These are phyloP conservation scores for Ptychoptera albimana DNA, from an alignment of 2,888 invertebrate species.

Conservation along the genomic window DNA sequence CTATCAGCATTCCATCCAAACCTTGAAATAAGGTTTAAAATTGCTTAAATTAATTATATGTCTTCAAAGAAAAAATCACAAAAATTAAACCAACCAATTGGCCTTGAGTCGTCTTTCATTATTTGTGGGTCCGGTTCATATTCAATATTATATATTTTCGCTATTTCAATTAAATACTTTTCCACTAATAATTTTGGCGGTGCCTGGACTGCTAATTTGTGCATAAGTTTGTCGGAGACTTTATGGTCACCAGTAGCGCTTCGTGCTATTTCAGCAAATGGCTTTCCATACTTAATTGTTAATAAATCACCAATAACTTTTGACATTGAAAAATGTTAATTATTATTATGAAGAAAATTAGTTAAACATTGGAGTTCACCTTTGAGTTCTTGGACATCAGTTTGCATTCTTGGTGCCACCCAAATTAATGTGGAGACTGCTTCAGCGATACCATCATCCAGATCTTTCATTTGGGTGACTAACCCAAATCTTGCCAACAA, in stretches of 20 bases:
- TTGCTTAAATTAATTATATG: neutral
- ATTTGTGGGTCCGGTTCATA: conserved; percentile 92
- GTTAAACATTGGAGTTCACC: neutral
- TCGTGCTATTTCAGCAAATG: conserved; percentile 78
- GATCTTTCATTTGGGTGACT: conserved; percentile 88
- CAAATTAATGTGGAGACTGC: conserved; percentile 93
- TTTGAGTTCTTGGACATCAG: conserved; percentile 63
- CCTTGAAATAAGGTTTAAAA: conserved; percentile 20
- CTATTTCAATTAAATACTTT: conserved; percentile 85
- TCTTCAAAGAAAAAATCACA: neutral
- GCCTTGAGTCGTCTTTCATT: conserved; percentile 51
- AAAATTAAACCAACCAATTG: conserved; percentile 22
- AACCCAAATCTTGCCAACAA: conserved; percentile 91
- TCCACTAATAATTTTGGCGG: conserved; percentile 93
- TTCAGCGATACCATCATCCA: conserved; percentile 92
- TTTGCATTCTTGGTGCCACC: conserved; percentile 86
- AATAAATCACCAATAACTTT: conserved; percentile 76
- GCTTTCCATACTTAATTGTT: conserved; percentile 82
- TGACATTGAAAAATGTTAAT: neutral
- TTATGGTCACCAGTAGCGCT: conserved; percentile 78
- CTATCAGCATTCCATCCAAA: conserved; percentile 51
- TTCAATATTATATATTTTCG: conserved; percentile 84
- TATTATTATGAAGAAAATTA: neutral
- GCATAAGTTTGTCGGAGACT: conserved; percentile 79
- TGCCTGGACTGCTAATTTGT: conserved; percentile 85